phyloP scores from a whole-genome alignment of 2,797 vertebrate species.

The Etheostoma nigrum region DNA sequence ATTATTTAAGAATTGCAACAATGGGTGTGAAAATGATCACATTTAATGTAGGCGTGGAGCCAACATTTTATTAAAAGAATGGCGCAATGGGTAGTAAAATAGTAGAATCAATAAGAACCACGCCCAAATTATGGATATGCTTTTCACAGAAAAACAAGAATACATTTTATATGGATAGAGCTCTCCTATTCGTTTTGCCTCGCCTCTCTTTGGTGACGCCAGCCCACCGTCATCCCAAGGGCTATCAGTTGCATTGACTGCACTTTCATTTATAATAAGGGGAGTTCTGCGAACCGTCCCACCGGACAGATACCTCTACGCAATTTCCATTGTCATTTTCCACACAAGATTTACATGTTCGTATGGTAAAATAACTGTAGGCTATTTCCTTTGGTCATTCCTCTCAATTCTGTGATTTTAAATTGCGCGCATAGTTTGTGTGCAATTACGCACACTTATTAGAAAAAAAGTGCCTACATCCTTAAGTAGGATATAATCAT shows the following conservation, averaged over 20 bases:
- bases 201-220: conserved; percentile 85
- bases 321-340: conserved; percentile 68
- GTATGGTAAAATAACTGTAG: neutral
- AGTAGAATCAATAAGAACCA: conserved; percentile 58
- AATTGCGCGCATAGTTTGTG: conserved; percentile 19
- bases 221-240: conserved; percentile 80
- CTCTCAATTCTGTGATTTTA: neutral
- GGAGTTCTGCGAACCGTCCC: conserved; percentile 78
- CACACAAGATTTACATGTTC: conserved; percentile 24
- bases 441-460: conserved; percentile 43
- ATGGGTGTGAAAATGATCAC: conserved; percentile 58
- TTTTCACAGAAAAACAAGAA: conserved; percentile 52
- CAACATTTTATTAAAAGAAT: conserved; percentile 26
- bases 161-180: conserved; percentile 59
- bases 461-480: conserved; percentile 15
- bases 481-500: neutral
- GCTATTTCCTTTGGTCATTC: neutral
- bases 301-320: conserved; percentile 67
- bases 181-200: conserved; percentile 80
- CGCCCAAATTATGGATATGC: conserved; percentile 68
- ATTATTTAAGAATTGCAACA: conserved; percentile 72
- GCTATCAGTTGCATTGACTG: conserved; percentile 74
- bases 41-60: conserved; percentile 38
- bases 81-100: conserved; percentile 45
- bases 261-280: conserved; percentile 82